Evolutionary conservation across 2,888 invertebrate species (phyloP).

Genomic region (Dorcus hopei): DNA sequence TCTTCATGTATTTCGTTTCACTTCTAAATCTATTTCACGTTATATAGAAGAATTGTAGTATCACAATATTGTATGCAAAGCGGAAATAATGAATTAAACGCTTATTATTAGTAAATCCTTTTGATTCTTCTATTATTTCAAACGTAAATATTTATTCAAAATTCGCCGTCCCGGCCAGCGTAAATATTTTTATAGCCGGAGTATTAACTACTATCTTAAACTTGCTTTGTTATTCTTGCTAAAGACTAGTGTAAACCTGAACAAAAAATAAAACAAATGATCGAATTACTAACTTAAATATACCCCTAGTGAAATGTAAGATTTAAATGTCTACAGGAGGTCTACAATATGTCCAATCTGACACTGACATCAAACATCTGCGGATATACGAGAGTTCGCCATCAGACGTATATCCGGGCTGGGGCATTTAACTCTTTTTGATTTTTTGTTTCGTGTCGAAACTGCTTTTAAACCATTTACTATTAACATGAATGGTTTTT

Average conservation of each 20-base stretch:
- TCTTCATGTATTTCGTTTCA: too few relatives aligned
- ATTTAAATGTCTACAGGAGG: conserved; percentile 26
- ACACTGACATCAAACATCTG: conserved; percentile 30
- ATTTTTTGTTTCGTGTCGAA: not conserved
- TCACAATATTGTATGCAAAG: too few relatives aligned
- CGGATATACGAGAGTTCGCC: conserved; percentile 4
- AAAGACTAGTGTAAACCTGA: conserved; percentile 1
- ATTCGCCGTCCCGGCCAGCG: too few relatives aligned
- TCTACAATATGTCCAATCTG: conserved; percentile 29
- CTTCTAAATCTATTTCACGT: too few relatives aligned
- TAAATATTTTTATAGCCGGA: not conserved
- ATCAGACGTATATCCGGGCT: conserved; percentile 1
- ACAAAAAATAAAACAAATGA: conserved; percentile 26
- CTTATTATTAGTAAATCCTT: too few relatives aligned
- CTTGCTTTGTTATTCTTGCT: conserved; percentile 1
- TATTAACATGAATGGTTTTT: too few relatives aligned
- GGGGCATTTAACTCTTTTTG: not conserved
- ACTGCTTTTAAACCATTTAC: too few relatives aligned
- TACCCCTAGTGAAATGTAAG: conserved; percentile 24
- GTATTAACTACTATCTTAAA: not conserved
- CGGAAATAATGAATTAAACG: too few relatives aligned
- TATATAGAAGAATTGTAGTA: too few relatives aligned
- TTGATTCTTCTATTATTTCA: too few relatives aligned
- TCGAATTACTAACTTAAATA: conserved; percentile 27
- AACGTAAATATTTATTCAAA: too few relatives aligned